Base-by-base conservation (phyloP, 2,797 vertebrate genomes). In the Enteromius anoplus region DNA sequence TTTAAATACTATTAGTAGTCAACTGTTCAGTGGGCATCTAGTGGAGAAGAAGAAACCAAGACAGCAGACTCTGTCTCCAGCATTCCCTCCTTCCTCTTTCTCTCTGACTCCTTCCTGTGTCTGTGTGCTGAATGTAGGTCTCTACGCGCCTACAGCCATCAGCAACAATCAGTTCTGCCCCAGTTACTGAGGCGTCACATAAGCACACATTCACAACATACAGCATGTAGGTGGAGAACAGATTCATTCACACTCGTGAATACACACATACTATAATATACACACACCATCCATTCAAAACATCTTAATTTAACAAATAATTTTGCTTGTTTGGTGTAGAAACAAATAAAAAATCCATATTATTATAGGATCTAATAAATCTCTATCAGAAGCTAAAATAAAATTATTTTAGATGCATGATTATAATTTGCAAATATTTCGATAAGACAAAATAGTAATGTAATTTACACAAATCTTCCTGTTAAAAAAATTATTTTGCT, bases 81-180 rank as follows among this genome's bases (percentile, higher is more conserved):
- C 85, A 72, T 15, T 77, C 85, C 55, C 73, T 60, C 79, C 80
- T 82, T 83, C 76, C 84, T 75, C 60, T 71, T 76, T 69, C 32
- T 49, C 76, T 34, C 34, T 80, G 66, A 34, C 47, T 81, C 75
- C 60, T 86, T 86, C 79, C 86, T 75, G 78, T 58, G 78, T 84
- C 69, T 84, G 70, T 53, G 53, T 90, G 83, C 87, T 91, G 86
- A 93, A 94, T 95, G 93, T 95, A 94, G 94, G 94, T 94, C 94
- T 94, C 81, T 34, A 85, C 85, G 92, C 29, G 93, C 93, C 93
- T 94, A 89, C 91, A 93, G 94, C 93, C 90, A 94, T 94, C 92
- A 92, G 90, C 91, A 92, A 90, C 90, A 94, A 94, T 95, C 93
- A 93, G 92, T 95, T 94, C 93, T 94, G 93, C 93, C 93, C 94